Evolutionary conservation across 2,888 invertebrate genomes (phyloP).

Genomic region (Eubasilissa splendida): DNA sequence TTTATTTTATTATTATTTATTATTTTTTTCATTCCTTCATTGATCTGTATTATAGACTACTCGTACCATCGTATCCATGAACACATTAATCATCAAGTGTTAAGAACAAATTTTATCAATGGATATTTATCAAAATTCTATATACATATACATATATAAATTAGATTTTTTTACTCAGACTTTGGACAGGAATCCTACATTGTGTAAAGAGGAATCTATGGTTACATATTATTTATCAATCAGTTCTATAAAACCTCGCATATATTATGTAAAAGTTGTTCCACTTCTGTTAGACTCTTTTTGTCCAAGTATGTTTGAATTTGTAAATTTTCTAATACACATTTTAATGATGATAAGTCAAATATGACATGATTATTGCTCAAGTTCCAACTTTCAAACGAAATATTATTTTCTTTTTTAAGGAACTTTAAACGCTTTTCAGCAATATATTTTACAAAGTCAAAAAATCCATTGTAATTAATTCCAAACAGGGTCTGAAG

Average conservation of each 20-base stretch:
- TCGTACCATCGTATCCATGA: no score
- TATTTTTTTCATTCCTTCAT: no score
- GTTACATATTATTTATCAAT: neutral
- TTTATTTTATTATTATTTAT: no score
- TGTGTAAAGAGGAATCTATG: no score
- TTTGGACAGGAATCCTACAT: no score
- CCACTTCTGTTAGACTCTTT: neutral
- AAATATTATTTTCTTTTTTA: constrained; percentile 61
- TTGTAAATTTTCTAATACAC: constrained; percentile 46
- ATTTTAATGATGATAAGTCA: constrained; percentile 52
- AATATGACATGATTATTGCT: constrained; percentile 61
- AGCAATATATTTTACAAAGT: constrained; percentile 78
- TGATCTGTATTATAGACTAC: no score
- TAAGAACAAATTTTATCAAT: no score
- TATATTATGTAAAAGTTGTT: constrained; percentile 17
- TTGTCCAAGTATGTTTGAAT: constrained; percentile 29
- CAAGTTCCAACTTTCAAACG: constrained; percentile 65
- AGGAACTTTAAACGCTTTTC: constrained; percentile 73
- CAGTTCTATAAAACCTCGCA: neutral
- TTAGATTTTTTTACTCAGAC: no score
- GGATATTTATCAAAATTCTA: no score
- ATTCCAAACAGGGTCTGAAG: constrained; percentile 85
- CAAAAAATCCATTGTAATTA: constrained; percentile 79
- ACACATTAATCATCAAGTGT: no score
- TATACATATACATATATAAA: no score